Conservation (phyloP, 2,888 invertebrate species). For the Anthoptus insignis region DNA sequence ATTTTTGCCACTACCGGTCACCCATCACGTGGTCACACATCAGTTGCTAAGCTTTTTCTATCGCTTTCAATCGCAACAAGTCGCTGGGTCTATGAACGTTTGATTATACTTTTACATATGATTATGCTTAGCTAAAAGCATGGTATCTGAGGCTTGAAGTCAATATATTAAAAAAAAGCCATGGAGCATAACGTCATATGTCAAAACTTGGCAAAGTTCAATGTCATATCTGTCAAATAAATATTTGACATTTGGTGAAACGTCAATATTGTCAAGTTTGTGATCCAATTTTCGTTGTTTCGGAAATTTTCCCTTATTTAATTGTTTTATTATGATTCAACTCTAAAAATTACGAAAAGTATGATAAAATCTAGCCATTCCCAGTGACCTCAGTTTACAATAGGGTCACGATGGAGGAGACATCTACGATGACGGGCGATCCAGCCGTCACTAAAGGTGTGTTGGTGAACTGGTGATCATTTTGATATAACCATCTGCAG, state of each 20-base stretch:
- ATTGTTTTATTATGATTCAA: slow-evolving; percentile 29
- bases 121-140: too few relatives aligned
- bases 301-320: slow-evolving; percentile 16
- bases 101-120: too few relatives aligned
- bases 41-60: too few relatives aligned
- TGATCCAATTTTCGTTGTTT: slow-evolving; percentile 43
- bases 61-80: too few relatives aligned
- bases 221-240: background rate
- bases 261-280: slow-evolving; percentile 18
- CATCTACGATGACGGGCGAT: slow-evolving; percentile 69
- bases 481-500: slow-evolving; percentile 53
- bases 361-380: slow-evolving; percentile 13
- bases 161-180: too few relatives aligned
- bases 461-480: slow-evolving; percentile 60
- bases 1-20: too few relatives aligned
- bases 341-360: slow-evolving; percentile 12
- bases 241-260: slow-evolving; percentile 3
- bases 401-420: slow-evolving; percentile 47
- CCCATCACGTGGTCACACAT: too few relatives aligned
- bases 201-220: background rate
- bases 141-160: too few relatives aligned
- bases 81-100: too few relatives aligned
- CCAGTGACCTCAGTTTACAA: slow-evolving; percentile 13
- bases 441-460: slow-evolving; percentile 70
- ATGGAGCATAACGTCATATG: too few relatives aligned